Base-by-base conservation (phyloP, 2,888 invertebrate genomes). In the Meloe dianella region DNA sequence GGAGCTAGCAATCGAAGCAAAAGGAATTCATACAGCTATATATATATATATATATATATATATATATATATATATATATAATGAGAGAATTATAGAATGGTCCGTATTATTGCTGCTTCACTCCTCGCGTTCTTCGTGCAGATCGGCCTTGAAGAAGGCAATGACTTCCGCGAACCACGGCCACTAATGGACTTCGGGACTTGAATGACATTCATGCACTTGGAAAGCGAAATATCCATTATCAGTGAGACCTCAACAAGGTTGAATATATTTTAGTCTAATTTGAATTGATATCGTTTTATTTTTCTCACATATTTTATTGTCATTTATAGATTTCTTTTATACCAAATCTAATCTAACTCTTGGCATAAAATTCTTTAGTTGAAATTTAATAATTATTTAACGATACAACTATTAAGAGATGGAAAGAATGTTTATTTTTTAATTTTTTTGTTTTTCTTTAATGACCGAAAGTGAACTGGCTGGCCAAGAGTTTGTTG, bases 71-170 rank as follows among this genome's bases (percentile, higher is more conserved):
- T 20, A 14, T 35, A 35, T 35, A 3, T 35, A 14, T 35, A 47
- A 20, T 47, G 47, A 20, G 20, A 51, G 51, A 51, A 51, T 24
- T 51, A 24, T 51, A 51, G 51, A 51, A 51, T 51, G 51, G 22
- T 51, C 51, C 12, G 22, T 51, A 51, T 51, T 51, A 24, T 24
- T 51, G 24, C 20, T 51, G 51, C 51, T 51, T 22, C 51, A 20
- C 51, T 51, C 51, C 14, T 51, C 51, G 20, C 47, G 47, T 20
- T 47, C 22, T 51, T 51, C 51, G 51, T 51, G 24, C 24, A 24
- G 51, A 24, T 51, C 75, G 78, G 72, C 79, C 79, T 79, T 79
- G 79, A 74, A 78, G 71, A 75, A 78, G 79, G 72, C 79, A 79
- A 78, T 78, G 79, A 79, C 79, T 79, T 79, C 78, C 79, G 79